phyloP scores from a whole-genome alignment of 2,888 invertebrate species.

The Philonicus albiceps region DNA sequence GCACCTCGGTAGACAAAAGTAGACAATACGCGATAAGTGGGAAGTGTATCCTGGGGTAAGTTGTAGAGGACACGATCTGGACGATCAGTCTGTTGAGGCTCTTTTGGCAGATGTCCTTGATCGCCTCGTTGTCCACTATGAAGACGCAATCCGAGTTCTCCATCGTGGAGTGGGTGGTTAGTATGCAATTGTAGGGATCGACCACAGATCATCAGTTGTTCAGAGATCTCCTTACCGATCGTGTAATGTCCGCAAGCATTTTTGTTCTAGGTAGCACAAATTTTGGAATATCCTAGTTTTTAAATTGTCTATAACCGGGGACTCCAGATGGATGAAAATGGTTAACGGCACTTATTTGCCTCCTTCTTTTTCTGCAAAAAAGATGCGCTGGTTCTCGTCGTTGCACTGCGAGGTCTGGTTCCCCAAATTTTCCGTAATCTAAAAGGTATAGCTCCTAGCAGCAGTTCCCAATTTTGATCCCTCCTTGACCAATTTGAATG shows the following conservation, averaged over 20 bases:
- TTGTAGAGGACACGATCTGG: slow-evolving; percentile 85
- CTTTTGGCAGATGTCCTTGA: slow-evolving; percentile 89
- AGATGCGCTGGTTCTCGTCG: slow-evolving; percentile 74
- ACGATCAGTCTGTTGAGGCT: slow-evolving; percentile 86
- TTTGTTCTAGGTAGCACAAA: slow-evolving; percentile 83
- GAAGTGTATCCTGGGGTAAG: slow-evolving; percentile 59
- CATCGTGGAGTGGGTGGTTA: slow-evolving; percentile 91
- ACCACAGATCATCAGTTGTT: slow-evolving; percentile 82
- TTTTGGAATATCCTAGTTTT: slow-evolving; percentile 73
- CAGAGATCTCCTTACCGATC: slow-evolving; percentile 77
- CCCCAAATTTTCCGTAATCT: slow-evolving; percentile 78
- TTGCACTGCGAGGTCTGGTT: slow-evolving; percentile 60
- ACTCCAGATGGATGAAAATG: slow-evolving; percentile 68
- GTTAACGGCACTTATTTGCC: slow-evolving; percentile 90
- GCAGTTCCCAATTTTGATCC: slow-evolving; percentile 84
- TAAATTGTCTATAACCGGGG: slow-evolving; percentile 81
- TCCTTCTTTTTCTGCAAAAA: slow-evolving; percentile 83
- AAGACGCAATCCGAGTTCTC: slow-evolving; percentile 89
- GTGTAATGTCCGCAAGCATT: slow-evolving; percentile 87
- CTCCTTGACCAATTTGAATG: slow-evolving; percentile 86
- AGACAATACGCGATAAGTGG: slow-evolving; percentile 58
- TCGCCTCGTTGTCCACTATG: slow-evolving; percentile 96
- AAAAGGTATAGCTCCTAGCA: slow-evolving; percentile 87
- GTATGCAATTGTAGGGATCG: slow-evolving; percentile 91
- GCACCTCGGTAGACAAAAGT: slow-evolving; percentile 33